Percentiles rank a stretch among this genome's conserved stretches.
phyloP scores from a whole-genome alignment of 2,888 invertebrate species.

The Drosophila tripunctata region DNA sequence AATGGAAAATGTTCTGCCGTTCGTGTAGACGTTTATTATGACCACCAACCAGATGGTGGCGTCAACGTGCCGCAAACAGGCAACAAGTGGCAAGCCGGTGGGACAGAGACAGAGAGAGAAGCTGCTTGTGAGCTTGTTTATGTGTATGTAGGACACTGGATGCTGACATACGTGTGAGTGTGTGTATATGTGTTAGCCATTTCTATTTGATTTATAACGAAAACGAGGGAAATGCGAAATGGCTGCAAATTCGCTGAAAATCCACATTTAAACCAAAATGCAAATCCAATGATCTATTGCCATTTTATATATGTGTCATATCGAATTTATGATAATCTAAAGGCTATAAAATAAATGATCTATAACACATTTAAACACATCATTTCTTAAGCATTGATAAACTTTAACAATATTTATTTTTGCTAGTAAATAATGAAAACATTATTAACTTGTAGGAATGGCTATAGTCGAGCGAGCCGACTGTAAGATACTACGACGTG shows the following conservation, averaged over 20 bases:
- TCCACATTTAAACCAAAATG: slow-evolving; percentile 8
- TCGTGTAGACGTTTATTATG: slow-evolving; percentile 57
- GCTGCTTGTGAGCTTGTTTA: slow-evolving; percentile 4
- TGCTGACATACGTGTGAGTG: slow-evolving; percentile 22
- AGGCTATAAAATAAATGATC: slow-evolving; percentile 6
- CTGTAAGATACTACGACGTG: too few relatives aligned
- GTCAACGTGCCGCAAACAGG: slow-evolving; percentile 40
- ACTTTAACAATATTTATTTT: background rate
- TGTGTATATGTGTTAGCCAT: slow-evolving; percentile 12
- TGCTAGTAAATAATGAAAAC: background rate
- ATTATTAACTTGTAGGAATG: too few relatives aligned
- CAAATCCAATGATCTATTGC: slow-evolving; percentile 11
- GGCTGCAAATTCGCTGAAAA: background rate
- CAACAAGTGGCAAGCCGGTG: slow-evolving; percentile 58
- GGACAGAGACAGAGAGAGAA: background rate
- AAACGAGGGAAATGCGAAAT: slow-evolving; percentile 10
- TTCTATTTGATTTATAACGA: slow-evolving; percentile 37
- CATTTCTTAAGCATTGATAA: slow-evolving; percentile 5
- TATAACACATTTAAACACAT: slow-evolving; percentile 1
- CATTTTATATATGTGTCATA: slow-evolving; percentile 1
- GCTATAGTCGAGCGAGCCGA: too few relatives aligned
- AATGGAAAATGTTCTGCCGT: slow-evolving; percentile 9
- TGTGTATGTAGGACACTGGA: slow-evolving; percentile 17
- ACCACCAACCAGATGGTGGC: slow-evolving; percentile 69
- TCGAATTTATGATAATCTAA: slow-evolving; percentile 4